These are phyloP conservation scores for Pelosia muscerda DNA, from an alignment of 2,888 invertebrate genomes.

Conservation along the genomic window DNA sequence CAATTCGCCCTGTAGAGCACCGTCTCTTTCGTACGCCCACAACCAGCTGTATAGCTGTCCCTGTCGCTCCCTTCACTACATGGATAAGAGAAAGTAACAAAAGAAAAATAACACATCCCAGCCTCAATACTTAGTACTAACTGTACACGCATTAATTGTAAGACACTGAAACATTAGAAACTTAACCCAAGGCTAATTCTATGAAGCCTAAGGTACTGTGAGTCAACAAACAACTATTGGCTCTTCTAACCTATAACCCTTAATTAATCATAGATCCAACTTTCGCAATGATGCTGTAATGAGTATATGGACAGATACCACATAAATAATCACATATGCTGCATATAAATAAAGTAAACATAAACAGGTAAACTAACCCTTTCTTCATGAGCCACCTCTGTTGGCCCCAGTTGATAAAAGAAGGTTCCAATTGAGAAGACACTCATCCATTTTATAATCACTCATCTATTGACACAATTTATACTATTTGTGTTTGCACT, in stretches of 20 bases:
- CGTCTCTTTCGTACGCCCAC: slow-evolving; percentile 67
- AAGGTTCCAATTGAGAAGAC: slow-evolving; percentile 79
- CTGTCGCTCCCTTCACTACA: slow-evolving; percentile 83
- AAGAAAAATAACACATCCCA: slow-evolving; percentile 82
- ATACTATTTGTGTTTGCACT: slow-evolving; percentile 81
- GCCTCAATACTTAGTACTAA: slow-evolving; percentile 68
- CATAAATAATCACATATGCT: slow-evolving; percentile 51
- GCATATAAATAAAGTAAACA: slow-evolving; percentile 69
- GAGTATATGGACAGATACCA: slow-evolving; percentile 61
- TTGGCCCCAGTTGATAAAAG: slow-evolving; percentile 81
- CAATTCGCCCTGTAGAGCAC: slow-evolving; percentile 70
- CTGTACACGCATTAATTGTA: slow-evolving; percentile 58
- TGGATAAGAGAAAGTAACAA: slow-evolving; percentile 85
- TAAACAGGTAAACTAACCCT: slow-evolving; percentile 85
- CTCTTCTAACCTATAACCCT: slow-evolving; percentile 71
- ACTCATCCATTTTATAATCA: slow-evolving; percentile 85
- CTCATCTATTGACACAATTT: slow-evolving; percentile 81
- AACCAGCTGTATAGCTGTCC: slow-evolving; percentile 60
- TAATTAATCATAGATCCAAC: slow-evolving; percentile 53
- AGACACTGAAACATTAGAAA: slow-evolving; percentile 40
- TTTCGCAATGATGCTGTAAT: slow-evolving; percentile 59
- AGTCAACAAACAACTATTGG: slow-evolving; percentile 66
- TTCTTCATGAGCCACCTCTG: slow-evolving; percentile 86
- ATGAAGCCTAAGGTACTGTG: slow-evolving; percentile 45
- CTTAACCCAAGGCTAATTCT: slow-evolving; percentile 34